Evolutionary conservation across 1,140 invertebrate species (phyloP).

Genomic region (Dryas iulia): DNA sequence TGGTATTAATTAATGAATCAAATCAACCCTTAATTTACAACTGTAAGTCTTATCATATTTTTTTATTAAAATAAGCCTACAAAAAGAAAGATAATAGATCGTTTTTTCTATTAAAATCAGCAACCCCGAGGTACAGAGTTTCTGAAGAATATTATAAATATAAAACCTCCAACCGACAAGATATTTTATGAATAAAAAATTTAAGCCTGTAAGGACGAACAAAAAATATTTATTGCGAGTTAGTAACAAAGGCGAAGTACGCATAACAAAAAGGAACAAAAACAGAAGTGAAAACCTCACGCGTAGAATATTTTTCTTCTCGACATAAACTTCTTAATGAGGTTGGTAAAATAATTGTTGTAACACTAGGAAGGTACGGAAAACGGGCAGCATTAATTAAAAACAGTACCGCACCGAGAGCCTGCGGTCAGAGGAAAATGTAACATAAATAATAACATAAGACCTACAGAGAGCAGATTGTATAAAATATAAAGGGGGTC

Average conservation of each 20-base stretch:
- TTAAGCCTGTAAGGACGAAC: conserved; percentile 17
- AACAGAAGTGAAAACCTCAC: conserved; percentile 44
- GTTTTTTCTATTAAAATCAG: neutral
- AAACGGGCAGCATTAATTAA: conserved; percentile 71
- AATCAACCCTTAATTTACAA: too few relatives aligned
- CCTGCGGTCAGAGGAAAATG: conserved; percentile 60
- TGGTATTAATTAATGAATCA: neutral
- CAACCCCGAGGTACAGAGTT: neutral
- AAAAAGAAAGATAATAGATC: neutral
- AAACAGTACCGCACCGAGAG: conserved; percentile 53
- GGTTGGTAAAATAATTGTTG: conserved; percentile 73
- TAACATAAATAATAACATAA: conserved; percentile 74
- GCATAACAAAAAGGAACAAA: conserved; percentile 27
- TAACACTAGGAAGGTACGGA: conserved; percentile 68
- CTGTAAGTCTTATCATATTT: too few relatives aligned
- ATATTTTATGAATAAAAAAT: conserved; percentile 28
- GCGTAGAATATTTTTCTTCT: conserved; percentile 60
- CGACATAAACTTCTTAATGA: conserved; percentile 71
- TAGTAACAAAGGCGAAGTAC: conserved; percentile 22
- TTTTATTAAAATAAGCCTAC: neutral
- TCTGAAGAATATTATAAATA: conserved; percentile 1
- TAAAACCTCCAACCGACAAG: conserved; percentile 13
- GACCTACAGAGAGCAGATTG: conserved; percentile 51
- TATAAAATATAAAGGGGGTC: conserved; percentile 60
- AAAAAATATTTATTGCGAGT: conserved; percentile 23